A percentile compares a stretch with the other conserved stretches of the same genome.
Conservation (phyloP, 2,797 vertebrate genomes). For the Alectoris magna region DNA sequence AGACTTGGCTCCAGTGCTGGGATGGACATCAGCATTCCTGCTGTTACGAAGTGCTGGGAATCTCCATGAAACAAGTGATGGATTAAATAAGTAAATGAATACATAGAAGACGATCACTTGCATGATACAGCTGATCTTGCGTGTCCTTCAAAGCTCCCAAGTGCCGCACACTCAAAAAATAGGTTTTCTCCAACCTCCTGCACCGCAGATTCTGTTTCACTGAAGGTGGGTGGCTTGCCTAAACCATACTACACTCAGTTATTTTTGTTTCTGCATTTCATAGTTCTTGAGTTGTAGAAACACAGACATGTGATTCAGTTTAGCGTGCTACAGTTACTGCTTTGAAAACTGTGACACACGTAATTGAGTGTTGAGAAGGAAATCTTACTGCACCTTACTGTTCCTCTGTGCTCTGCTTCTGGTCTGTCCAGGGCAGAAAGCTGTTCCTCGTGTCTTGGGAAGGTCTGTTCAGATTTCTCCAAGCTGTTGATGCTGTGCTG, state of each 20-base stretch:
- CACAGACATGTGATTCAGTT: background rate
- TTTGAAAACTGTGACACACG: background rate
- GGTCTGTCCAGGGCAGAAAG: background rate
- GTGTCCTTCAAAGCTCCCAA: background rate
- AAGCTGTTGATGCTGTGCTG: background rate
- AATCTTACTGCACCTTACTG: background rate
- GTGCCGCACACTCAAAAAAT: background rate
- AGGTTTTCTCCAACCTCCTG: background rate
- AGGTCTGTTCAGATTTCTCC: background rate
- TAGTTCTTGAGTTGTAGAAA: background rate
- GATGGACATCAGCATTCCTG: background rate
- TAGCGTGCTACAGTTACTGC: background rate
- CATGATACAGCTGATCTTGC: background rate
- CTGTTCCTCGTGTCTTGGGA: background rate
- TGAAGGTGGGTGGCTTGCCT: background rate
- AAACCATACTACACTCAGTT: rapidly evolving
- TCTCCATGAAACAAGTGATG: too few species aligned
- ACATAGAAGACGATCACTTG: too few species aligned
- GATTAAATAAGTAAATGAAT: too few species aligned
- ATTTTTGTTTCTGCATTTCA: background rate
- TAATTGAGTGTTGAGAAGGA: background rate
- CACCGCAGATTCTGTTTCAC: background rate
- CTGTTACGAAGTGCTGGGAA: too few species aligned
- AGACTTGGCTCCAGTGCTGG: rapidly evolving
- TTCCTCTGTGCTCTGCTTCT: background rate